Base-by-base conservation (phyloP, 2,888 invertebrate genomes). In the Hydrotaea cyrtoneurina region DNA sequence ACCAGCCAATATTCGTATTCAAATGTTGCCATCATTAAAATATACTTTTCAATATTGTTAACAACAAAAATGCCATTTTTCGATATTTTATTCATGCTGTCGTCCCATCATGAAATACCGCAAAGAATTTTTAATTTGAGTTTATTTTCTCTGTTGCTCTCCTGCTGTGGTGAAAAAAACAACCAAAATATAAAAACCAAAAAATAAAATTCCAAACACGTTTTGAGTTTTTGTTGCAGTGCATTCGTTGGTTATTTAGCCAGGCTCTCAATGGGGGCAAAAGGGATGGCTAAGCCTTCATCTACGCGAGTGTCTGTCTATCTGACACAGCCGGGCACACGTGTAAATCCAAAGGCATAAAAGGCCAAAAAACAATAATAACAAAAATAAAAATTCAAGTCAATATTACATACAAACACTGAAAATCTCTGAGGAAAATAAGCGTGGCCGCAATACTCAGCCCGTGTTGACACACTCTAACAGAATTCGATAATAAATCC, bases 321-420 rank as follows among this genome's bases (percentile, higher is more conserved):
- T 43, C 4, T 7, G 4, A 10, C 13, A 10, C 15, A 43, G n/a
- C n/a, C n/a, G n/a, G 3, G 10, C 43, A 15, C 2, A 31, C 31
- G 7, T 31, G 31, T 13, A 10, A 43, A 43, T 43, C 11, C 43
- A 4, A 10, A 7, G 50, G n/a, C 55, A 13, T 23, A 26, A 59
- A 59, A 19, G 23, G 8, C 64, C 39, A 39, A 39, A 39, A 39
- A 64, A 17, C 13, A 62, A 62, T 26, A 26, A 10, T n/a, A 10
- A 36, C 17, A 55, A 78, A 39, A 11, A 39, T 10, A 39, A 39
- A 8, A 13, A 39, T 4, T 39, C 11, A 39, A 78, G 75, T 75
- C 75, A 78, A 74, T 78, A 82, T 62, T 53, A 78, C 59, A 23
- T 36, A 82, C n/a, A 77, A 73, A 76, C 79, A 79, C 66, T 15